Evolutionary conservation across 2,888 invertebrate genomes (phyloP), one percentile per base, ranked within the genome.

Genomic region (Megaustenia siamemsis): DNA sequence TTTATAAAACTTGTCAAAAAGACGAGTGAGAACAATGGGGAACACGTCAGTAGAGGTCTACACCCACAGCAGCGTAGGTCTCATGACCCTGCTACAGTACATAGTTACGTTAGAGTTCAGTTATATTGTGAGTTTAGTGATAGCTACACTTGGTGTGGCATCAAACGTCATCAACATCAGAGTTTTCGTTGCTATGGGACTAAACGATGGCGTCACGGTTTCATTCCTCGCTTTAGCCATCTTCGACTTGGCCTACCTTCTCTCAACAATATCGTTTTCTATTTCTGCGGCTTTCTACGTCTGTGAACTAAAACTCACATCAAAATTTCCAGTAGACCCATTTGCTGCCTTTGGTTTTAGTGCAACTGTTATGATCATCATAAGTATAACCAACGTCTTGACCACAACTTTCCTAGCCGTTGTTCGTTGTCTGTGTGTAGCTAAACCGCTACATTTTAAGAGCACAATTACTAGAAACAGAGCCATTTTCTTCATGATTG

Each of bases 401-500:
- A 68, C 38, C 10, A 76, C 83, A 1, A 76, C 76, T 3, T 83
- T 49, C 49, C 45, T 83, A 15, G 45, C 76, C 10, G 83, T 83
- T 12, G 66, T 49, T 18, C 49, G 76, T 6, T 83, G 83, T 49
- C 35, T 66, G 40, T 76, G 83, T 38, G 68, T 83, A 6, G 76
- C 40, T 5, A 83, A 21, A 45, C 76, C 83, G 15, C 18, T 83
- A 15, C 83, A 76, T n/a, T 83, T 83, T 45, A 83, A 76, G 35
- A n/a, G 24, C 18, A 38, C 35, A 15, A 76, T 83, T 63, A 76
- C 24, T 1, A 63, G 24, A 38, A 1, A 28, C 15, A 75, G 35
- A 66, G 43, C 76, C 24, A 35, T 43, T 1, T 1, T 49, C 0
- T 10, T 60, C 32, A 5, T 76, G 40, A 1, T 28, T 60, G 43